Base-by-base conservation (phyloP, 2,113 vertebrate species). In the Rhea americana region DNA sequence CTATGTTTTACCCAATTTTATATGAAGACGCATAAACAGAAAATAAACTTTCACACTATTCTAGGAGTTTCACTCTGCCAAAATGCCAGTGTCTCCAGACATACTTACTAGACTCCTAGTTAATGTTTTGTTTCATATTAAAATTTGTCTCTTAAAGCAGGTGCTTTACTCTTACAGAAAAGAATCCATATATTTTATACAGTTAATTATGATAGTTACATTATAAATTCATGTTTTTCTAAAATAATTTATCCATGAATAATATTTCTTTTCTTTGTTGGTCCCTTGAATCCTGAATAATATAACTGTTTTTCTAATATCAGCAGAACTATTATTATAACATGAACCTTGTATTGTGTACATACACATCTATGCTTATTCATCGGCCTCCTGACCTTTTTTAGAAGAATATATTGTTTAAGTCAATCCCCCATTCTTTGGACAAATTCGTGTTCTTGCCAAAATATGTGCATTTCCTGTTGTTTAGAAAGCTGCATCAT, bases 11-110 rank as follows among this genome's bases (percentile, higher is more conserved):
- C 66, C 56, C 41, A 76, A 67, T 82, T 88, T 90, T 76, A 25
- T 65, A 32, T 51, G n/a, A 88, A 88, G 62, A 59, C 35, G 61
- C 50, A 82, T 82, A 93, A 93, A 94, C 68, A 85, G 77, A 71
- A 91, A 84, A 62, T 62, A 35, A 96, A 37, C 43, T 90, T 76
- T 94, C 91, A 84, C 50, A 59, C 83, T 93, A 66, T 91, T 75
- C 82, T 88, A 78, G 37, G 84, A 92, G 26, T 68, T 90, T 84
- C 16, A 43, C 51, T 90, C 75, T 92, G 91, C 82, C 91, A 95
- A 96, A 96, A 93, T 86, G 53, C 43, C 45, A 61, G n/a, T 89
- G 78, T 68, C 82, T 91, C 45, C 63, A 93, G 81, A 90, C 26
- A 67, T 73, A 87, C 86, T 94, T 92, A 93, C 85, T 66, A 55